A percentile compares a stretch with the other conserved stretches of the same genome.
phyloP scores from a whole-genome alignment of 2,113 vertebrate genomes.

The Amphiprion percula region DNA sequence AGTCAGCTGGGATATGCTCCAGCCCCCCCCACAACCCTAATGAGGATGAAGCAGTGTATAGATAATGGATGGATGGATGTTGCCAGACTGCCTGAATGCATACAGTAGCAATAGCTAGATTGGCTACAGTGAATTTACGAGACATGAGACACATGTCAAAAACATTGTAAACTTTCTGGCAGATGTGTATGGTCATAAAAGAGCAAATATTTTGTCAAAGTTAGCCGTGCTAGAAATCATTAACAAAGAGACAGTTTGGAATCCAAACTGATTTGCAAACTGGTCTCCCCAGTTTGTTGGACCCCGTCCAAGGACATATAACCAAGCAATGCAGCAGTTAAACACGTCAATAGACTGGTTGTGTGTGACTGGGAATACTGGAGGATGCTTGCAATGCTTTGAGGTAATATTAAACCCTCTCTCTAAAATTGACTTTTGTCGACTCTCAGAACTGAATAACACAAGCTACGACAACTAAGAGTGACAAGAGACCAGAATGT shows the following conservation, averaged over 20 bases:
- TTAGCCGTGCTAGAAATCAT: neutral
- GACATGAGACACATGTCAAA: too few species aligned
- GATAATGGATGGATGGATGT: neutral
- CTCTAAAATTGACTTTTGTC: constrained; percentile 54
- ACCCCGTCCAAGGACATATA: constrained; percentile 22
- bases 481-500: constrained; percentile 13
- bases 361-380: constrained; percentile 37
- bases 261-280: constrained; percentile 22
- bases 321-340: constrained; percentile 51
- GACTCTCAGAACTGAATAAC: constrained; percentile 6
- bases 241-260: constrained; percentile 12
- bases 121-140: too few species aligned
- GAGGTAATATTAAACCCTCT: constrained; percentile 50
- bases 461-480: constrained; percentile 14
- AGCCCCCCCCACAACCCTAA: too few species aligned
- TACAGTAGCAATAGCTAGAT: neutral
- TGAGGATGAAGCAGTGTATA: too few species aligned
- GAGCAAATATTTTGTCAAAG: neutral
- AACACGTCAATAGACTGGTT: constrained; percentile 53
- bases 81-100: neutral
- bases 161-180: too few species aligned
- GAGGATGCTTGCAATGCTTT: constrained; percentile 54
- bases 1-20: too few species aligned
- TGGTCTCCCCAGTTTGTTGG: constrained; percentile 13
- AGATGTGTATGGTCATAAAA: neutral